Evolutionary conservation across 2,888 invertebrate genomes (phyloP).

Genomic region (Erynnis tages): DNA sequence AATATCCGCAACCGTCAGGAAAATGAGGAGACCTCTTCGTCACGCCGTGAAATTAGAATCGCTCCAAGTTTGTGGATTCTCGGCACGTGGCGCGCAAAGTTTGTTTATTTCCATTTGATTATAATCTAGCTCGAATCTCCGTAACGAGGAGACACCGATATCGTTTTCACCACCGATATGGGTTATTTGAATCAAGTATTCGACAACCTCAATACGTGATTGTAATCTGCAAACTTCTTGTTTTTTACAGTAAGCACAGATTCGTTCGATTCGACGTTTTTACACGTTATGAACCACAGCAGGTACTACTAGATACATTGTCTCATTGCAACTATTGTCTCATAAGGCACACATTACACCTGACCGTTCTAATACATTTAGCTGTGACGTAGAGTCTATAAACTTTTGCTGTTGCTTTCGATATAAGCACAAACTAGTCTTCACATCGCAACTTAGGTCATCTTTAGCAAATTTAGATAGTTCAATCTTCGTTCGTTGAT

Average conservation of each 20-base stretch:
- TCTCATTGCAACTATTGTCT: too few relatives aligned
- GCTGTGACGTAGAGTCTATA: too few relatives aligned
- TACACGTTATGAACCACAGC: too few relatives aligned
- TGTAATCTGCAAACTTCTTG: too few relatives aligned
- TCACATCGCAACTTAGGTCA: background rate
- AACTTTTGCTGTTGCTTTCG: too few relatives aligned
- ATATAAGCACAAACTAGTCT: background rate
- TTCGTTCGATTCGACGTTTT: too few relatives aligned
- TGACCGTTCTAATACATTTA: too few relatives aligned
- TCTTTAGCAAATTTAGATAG: background rate
- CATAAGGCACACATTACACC: too few relatives aligned
- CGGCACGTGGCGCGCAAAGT: constrained; percentile 66
- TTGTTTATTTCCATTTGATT: constrained; percentile 75
- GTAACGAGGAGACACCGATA: constrained; percentile 41
- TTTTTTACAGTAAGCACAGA: too few relatives aligned
- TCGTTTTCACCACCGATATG: background rate
- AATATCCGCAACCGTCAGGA: constrained; percentile 78
- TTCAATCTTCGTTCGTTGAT: background rate
- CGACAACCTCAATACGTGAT: background rate
- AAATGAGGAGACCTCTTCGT: constrained; percentile 72
- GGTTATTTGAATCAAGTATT: background rate
- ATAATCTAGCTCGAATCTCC: constrained; percentile 57
- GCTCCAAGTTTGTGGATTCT: constrained; percentile 55
- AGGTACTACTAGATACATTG: too few relatives aligned
- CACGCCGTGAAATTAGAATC: constrained; percentile 73